Conservation (phyloP, 2,797 vertebrate genomes). For the Sebastes baramenuke region DNA sequence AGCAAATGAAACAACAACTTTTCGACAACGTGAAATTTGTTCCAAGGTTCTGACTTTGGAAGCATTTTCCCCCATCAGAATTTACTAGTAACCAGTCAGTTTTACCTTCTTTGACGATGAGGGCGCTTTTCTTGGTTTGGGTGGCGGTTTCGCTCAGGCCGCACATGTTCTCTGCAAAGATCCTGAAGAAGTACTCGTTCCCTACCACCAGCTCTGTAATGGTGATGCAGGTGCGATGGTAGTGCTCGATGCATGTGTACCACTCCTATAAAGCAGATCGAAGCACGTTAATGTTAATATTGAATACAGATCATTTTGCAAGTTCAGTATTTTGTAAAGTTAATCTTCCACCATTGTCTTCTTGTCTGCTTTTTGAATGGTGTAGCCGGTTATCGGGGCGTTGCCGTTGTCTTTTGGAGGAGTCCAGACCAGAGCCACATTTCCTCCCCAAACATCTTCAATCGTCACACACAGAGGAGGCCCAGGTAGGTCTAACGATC, state of each 20-base stretch:
- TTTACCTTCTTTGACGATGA: constrained; percentile 95
- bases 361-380: constrained; percentile 98
- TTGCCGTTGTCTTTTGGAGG: constrained; percentile 94
- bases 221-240: constrained; percentile 93
- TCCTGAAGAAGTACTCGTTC: constrained; percentile 96
- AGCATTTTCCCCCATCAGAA: constrained; percentile 26
- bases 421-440: constrained; percentile 94
- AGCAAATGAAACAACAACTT: neutral
- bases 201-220: constrained; percentile 96
- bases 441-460: constrained; percentile 96
- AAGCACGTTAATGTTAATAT: neutral
- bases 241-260: constrained; percentile 97
- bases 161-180: constrained; percentile 97
- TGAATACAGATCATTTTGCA: neutral
- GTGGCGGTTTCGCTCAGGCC: constrained; percentile 94
- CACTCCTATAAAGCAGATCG: constrained; percentile 86
- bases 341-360: constrained; percentile 92
- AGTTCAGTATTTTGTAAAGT: neutral
- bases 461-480: constrained; percentile 91
- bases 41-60: constrained; percentile 37
- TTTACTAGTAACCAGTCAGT: neutral
- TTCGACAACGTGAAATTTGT: neutral
- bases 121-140: constrained; percentile 91
- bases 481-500: constrained; percentile 89
- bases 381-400: constrained; percentile 95